phyloP scores from a whole-genome alignment of 1,140 invertebrate species.

The Drosophila bipectinata region DNA sequence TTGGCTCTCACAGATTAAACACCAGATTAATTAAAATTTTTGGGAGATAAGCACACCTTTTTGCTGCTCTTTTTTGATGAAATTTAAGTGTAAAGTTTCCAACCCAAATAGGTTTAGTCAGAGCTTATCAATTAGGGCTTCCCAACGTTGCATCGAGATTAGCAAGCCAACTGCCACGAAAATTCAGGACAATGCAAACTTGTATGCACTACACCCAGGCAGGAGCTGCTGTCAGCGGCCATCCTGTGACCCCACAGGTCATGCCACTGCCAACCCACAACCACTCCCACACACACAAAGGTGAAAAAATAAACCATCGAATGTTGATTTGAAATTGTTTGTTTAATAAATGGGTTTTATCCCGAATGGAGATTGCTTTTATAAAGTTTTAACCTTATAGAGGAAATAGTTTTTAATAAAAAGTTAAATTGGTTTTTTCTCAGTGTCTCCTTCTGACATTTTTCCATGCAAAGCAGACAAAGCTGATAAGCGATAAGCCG shows the following conservation, averaged over 20 bases:
- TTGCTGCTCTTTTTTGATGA: background rate
- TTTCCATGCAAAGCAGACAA: conserved; percentile 36
- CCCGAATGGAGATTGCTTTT: too few relatives aligned
- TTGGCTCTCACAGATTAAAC: background rate
- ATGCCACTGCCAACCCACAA: background rate
- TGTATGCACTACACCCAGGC: conserved; percentile 22
- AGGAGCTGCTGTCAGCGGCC: conserved; percentile 2
- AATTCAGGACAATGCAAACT: conserved; percentile 15
- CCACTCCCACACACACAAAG: background rate
- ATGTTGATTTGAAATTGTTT: background rate
- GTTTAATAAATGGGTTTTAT: background rate
- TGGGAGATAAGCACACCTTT: background rate
- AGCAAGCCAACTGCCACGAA: conserved; percentile 14
- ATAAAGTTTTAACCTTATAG: too few relatives aligned
- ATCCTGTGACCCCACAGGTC: background rate
- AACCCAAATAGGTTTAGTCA: conserved; percentile 11
- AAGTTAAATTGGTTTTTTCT: background rate
- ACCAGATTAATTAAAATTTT: background rate
- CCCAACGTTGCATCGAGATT: conserved; percentile 30
- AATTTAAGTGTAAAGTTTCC: background rate
- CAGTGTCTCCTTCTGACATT: conserved; percentile 1
- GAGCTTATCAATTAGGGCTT: conserved; percentile 36
- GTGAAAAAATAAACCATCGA: background rate
- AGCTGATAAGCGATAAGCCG: conserved; percentile 79
- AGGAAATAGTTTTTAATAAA: background rate